Evolutionary conservation across 2,888 invertebrate genomes (phyloP), one percentile per base, ranked within the genome.

Genomic region (Drosophila mulleri): DNA sequence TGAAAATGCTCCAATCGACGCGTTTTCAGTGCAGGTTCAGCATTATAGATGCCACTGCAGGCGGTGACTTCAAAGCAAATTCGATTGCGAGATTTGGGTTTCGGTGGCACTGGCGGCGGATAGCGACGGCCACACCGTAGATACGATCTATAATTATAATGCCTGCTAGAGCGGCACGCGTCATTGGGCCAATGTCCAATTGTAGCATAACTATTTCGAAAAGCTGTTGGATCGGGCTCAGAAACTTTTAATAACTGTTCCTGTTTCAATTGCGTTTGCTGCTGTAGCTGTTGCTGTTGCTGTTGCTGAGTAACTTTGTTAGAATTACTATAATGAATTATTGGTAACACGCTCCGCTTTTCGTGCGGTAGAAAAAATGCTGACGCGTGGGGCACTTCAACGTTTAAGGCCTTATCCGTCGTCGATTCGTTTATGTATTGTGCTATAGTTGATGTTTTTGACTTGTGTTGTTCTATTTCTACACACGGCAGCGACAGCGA

Each of bases 271-370:
- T 67, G 62, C 6, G 67, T 62, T 26, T 29, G 11, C 29, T 60
- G 47, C 6, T 67, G 65, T 35, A 32, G n/a, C 14, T 54, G n/a
- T n/a, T n/a, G n/a, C n/a, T n/a, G n/a, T n/a, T n/a, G n/a, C n/a
- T n/a, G n/a, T n/a, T n/a, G n/a, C n/a, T n/a, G 50, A 50, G 75
- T 68, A 35, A 72, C 72, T 75, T 87, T 88, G 78, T 85, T 89
- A 83, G 90, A 89, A 84, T 90, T 89, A 90, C 91, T 92, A 89
- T 91, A 92, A 88, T 92, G 92, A 87, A 90, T 89, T 73, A 87
- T 83, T 74, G 91, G 90, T 72, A 92, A 90, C 74, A 72, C 82
- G 77, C 76, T 80, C 71, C 80, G 79, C 67, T 78, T 69, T 69
- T 78, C 66, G 44, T 73, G 72, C 57, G 71, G 54, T 62, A 65